phyloP scores from a whole-genome alignment of 2,888 invertebrate species.

The Cyrtodaria siliqua region DNA sequence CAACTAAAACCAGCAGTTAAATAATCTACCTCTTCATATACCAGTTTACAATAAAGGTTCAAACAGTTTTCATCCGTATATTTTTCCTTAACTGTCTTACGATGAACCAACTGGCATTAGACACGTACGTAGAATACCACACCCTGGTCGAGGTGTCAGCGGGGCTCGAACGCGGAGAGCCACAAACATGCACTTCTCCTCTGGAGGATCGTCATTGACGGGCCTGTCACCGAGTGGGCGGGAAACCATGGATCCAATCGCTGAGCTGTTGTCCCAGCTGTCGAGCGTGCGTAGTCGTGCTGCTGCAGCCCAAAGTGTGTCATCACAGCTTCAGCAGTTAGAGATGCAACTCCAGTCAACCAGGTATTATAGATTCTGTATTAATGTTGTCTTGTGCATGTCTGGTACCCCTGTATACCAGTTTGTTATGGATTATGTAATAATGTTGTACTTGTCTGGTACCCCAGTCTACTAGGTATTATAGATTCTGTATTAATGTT shows the following conservation, averaged over 20 bases:
- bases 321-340: constrained; percentile 91
- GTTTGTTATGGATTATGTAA: too few species aligned
- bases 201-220: constrained; percentile 91
- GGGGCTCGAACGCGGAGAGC: constrained; percentile 93
- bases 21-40: too few species aligned
- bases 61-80: too few species aligned
- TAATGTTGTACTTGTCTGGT: too few species aligned
- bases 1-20: too few species aligned
- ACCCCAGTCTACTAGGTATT: too few species aligned
- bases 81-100: constrained; percentile 85
- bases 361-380: constrained; percentile 87
- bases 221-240: constrained; percentile 95
- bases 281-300: constrained; percentile 94
- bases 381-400: too few species aligned
- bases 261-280: constrained; percentile 97
- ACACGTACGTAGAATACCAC: constrained; percentile 92
- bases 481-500: too few species aligned
- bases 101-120: constrained; percentile 93
- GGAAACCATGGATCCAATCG: constrained; percentile 98
- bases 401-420: too few species aligned
- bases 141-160: constrained; percentile 91
- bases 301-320: constrained; percentile 84
- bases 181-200: constrained; percentile 96
- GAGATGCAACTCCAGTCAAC: constrained; percentile 97
- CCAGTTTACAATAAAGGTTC: too few species aligned